A percentile compares a stretch with the other conserved stretches of the same genome.
These are phyloP conservation scores for Cladopsammia gracilis DNA, from an alignment of 64 coral and sea anemone species.

Conservation along the genomic window DNA sequence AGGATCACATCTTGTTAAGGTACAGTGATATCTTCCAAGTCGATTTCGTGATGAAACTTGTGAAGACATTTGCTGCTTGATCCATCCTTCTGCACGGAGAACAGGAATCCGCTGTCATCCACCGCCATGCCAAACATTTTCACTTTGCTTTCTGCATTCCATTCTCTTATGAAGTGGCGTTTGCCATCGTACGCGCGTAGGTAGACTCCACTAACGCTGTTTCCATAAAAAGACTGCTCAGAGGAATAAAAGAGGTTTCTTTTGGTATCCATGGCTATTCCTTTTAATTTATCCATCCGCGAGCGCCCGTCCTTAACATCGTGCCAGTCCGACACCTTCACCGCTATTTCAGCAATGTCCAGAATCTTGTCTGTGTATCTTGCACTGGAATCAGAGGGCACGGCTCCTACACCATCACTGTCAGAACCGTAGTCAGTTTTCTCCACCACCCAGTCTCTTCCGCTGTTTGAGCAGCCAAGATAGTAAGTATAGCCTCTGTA, in stretches of 20 bases:
- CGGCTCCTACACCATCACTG: slow-evolving; percentile 20
- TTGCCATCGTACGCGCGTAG: slow-evolving; percentile 59
- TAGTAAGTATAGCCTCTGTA: slow-evolving; percentile 15
- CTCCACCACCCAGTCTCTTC: slow-evolving; percentile 35
- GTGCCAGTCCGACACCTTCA: neutral
- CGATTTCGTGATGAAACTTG: slow-evolving; percentile 40
- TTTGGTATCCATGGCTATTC: slow-evolving; percentile 54
- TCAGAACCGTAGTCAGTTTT: neutral
- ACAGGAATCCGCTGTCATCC: slow-evolving; percentile 43
- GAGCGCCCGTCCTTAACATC: slow-evolving; percentile 17
- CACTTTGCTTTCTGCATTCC: neutral
- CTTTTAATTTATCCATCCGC: slow-evolving; percentile 15
- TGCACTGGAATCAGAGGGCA: slow-evolving; percentile 9
- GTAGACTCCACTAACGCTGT: slow-evolving; percentile 49
- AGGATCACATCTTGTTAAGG: neutral
- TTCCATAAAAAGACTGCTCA: neutral
- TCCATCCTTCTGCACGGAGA: neutral
- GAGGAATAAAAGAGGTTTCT: slow-evolving; percentile 62
- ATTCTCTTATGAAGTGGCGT: slow-evolving; percentile 53
- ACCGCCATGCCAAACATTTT: slow-evolving; percentile 51
- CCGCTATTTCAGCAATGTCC: slow-evolving; percentile 10
- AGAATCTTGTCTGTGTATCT: neutral
- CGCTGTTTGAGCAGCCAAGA: slow-evolving; percentile 47
- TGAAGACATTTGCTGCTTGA: slow-evolving; percentile 28
- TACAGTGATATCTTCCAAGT: slow-evolving; percentile 48